Conservation (phyloP, 2,113 vertebrate genomes). For the Cavia porcellus region DNA sequence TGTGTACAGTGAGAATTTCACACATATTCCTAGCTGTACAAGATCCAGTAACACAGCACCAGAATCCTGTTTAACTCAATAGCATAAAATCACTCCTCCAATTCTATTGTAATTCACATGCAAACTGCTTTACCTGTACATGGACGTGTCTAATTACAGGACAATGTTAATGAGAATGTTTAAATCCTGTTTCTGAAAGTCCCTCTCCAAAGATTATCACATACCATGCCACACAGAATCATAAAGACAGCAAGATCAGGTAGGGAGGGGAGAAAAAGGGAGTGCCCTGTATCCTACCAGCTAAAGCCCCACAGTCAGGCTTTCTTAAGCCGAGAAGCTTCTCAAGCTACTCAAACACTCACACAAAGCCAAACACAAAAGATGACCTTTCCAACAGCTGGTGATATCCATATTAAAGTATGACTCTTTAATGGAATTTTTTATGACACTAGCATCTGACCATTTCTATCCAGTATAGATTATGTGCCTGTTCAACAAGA, state of each 20-base stretch:
- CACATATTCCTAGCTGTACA: not conserved
- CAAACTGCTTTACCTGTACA: conserved; percentile 3
- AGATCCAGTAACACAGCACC: not conserved
- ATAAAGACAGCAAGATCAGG: not conserved
- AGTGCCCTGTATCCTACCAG: not conserved
- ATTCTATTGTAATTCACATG: conserved; percentile 55
- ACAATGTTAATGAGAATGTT: conserved; percentile 54
- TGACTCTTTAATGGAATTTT: not conserved
- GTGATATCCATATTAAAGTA: conserved; percentile 39
- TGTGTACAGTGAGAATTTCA: not conserved
- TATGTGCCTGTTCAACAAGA: not conserved
- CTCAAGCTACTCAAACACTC: conserved; percentile 40
- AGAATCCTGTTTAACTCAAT: conserved; percentile 1
- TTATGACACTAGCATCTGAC: not conserved
- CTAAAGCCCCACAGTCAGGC: not conserved
- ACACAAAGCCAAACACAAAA: conserved; percentile 36
- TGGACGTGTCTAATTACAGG: not conserved
- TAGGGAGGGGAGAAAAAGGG: not conserved
- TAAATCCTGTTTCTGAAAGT: not conserved
- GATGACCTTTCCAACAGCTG: conserved; percentile 35
- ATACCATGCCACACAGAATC: not conserved
- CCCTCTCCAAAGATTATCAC: conserved; percentile 35
- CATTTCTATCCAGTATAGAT: conserved; percentile 21
- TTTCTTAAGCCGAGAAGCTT: not conserved
- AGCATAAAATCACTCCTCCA: conserved; percentile 36